A percentile compares a stretch with the other conserved stretches of the same genome.
Evolutionary conservation across 2,797 vertebrate species (phyloP).

Genomic region (Tarsius wallacei): DNA sequence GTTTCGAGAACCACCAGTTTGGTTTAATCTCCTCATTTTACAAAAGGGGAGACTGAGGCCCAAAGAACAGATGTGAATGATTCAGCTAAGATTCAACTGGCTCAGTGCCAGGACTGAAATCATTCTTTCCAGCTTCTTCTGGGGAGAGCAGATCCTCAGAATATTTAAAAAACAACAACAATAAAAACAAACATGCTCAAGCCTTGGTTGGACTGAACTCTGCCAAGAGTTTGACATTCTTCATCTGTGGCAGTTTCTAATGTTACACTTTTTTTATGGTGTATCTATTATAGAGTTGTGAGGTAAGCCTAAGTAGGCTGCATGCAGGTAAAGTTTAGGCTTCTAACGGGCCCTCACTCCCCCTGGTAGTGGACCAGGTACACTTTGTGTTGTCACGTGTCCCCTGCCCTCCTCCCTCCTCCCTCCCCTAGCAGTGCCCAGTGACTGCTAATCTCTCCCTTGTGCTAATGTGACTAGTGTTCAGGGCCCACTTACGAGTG

Average conservation of each 20-base stretch:
- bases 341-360: no score
- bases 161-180: neutral
- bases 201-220: neutral
- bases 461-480: no score
- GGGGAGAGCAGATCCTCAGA: neutral
- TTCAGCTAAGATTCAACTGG: neutral
- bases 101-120: neutral
- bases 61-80: neutral
- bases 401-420: no score
- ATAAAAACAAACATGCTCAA: neutral
- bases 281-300: no score
- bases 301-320: no score
- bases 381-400: no score
- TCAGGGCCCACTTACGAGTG: no score
- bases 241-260: neutral
- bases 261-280: neutral
- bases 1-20: constrained; percentile 34
- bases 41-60: constrained; percentile 12
- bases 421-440: no score
- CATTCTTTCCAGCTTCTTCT: neutral
- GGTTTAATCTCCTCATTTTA: constrained; percentile 4
- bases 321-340: no score
- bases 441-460: no score
- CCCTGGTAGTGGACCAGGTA: no score
- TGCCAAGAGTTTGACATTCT: neutral